These are phyloP conservation scores for Cataglyphis cursor DNA, from an alignment of 2,888 invertebrate species.

Conservation along the genomic window DNA sequence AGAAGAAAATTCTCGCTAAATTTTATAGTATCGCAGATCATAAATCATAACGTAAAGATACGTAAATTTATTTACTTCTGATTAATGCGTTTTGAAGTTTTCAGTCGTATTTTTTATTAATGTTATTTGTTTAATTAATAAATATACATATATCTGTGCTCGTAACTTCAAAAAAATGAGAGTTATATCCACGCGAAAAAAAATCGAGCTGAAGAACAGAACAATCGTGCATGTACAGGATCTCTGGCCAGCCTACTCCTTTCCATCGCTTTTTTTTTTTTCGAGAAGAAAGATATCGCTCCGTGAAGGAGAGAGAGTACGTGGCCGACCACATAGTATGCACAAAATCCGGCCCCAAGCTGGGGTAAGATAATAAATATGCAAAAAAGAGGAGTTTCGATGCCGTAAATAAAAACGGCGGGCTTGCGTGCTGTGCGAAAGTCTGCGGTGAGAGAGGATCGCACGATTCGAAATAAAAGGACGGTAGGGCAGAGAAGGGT, in stretches of 20 bases:
- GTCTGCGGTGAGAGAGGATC: slow-evolving; percentile 38
- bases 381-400: slow-evolving; percentile 74
- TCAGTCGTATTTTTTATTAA: background rate
- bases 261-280: background rate
- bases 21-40: background rate
- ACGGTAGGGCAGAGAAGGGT: slow-evolving; percentile 27
- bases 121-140: slow-evolving; percentile 1
- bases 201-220: slow-evolving; percentile 8
- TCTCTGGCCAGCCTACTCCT: slow-evolving; percentile 15
- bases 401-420: slow-evolving; percentile 75
- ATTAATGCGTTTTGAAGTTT: background rate
- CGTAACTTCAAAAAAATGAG: background rate
- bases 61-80: background rate
- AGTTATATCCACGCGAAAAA: slow-evolving; percentile 11
- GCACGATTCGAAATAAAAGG: slow-evolving; percentile 66
- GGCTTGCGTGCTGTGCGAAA: slow-evolving; percentile 65
- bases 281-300: slow-evolving; percentile 47
- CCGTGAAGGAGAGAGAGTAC: slow-evolving; percentile 34
- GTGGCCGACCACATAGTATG: slow-evolving; percentile 57
- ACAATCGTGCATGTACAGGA: slow-evolving; percentile 23
- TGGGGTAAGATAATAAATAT: slow-evolving; percentile 75
- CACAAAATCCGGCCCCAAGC: slow-evolving; percentile 61
- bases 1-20: background rate
- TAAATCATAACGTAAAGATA: background rate
- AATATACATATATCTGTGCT: background rate